Evolutionary conservation across 1,140 invertebrate genomes (phyloP).

Genomic region (Trachymyrmex cornetzi): DNA sequence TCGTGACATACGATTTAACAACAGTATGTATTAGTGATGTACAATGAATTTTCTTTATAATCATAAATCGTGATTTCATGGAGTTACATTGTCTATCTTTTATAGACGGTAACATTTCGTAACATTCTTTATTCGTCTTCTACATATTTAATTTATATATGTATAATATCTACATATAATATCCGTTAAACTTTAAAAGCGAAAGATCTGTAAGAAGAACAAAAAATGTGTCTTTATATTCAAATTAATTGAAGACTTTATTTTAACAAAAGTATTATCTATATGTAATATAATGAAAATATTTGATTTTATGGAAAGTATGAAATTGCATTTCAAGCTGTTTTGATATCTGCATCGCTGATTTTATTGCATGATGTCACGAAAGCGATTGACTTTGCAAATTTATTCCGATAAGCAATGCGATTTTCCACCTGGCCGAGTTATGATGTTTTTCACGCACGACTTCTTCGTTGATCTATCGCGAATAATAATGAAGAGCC

Average conservation of each 20-base stretch:
- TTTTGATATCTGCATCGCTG: conserved; percentile 22
- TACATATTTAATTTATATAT: neutral
- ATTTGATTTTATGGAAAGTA: neutral
- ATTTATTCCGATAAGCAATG: conserved; percentile 28
- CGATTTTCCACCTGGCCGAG: conserved; percentile 54
- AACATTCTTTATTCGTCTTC: neutral
- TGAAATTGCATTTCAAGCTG: neutral
- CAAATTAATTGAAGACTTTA: neutral
- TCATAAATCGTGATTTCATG: neutral
- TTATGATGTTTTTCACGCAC: conserved; percentile 61
- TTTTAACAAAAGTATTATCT: neutral
- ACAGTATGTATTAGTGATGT: conserved; percentile 32
- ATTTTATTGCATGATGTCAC: neutral
- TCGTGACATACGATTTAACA: conserved; percentile 16
- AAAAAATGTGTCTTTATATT: neutral
- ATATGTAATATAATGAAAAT: neutral
- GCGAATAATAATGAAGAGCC: conserved; percentile 55
- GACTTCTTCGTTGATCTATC: conserved; percentile 33
- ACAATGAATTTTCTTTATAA: conserved; percentile 30
- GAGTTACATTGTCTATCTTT: neutral
- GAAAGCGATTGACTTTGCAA: neutral
- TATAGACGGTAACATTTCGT: too few relatives aligned
- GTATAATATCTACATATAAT: neutral
- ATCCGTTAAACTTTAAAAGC: neutral
- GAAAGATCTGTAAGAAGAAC: neutral